Percentiles rank a stretch among this genome's conserved stretches.
Conservation (phyloP, 1,140 invertebrate genomes). For the Apis cerana region DNA sequence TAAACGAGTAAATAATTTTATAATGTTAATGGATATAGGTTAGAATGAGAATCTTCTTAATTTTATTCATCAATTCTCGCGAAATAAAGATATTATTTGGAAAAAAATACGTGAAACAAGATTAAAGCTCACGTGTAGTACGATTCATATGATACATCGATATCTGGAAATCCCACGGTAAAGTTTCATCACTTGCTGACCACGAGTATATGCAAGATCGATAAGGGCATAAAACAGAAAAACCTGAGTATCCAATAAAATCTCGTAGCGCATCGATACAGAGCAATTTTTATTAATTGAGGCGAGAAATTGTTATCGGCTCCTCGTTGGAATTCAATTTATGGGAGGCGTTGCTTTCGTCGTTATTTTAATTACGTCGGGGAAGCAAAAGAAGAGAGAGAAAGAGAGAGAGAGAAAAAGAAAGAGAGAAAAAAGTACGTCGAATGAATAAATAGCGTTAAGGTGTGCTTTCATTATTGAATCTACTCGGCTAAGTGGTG, state of each 20-base stretch:
- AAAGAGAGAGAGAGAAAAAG: neutral
- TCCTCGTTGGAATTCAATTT: conserved; percentile 23
- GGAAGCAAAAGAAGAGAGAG: neutral
- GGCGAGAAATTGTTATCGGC: conserved; percentile 39
- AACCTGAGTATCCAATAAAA: conserved; percentile 7
- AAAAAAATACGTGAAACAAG: neutral
- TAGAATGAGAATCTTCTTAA: no score
- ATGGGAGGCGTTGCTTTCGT: conserved; percentile 1
- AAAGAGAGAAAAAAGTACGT: no score
- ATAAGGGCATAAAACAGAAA: conserved; percentile 19
- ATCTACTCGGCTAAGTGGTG: neutral
- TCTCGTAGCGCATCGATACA: neutral
- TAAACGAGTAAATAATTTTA: no score
- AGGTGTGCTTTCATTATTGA: neutral
- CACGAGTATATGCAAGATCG: neutral
- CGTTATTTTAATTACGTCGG: conserved; percentile 20
- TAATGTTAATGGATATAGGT: no score
- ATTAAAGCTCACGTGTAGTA: no score
- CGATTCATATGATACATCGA: no score
- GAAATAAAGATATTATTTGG: no score
- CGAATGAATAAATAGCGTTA: neutral
- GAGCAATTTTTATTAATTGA: conserved; percentile 32
- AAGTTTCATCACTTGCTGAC: neutral
- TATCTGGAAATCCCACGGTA: neutral
- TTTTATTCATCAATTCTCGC: no score